Evolutionary conservation across 2,888 invertebrate genomes (phyloP).

Genomic region (Thecocarcelia acutangulata): DNA sequence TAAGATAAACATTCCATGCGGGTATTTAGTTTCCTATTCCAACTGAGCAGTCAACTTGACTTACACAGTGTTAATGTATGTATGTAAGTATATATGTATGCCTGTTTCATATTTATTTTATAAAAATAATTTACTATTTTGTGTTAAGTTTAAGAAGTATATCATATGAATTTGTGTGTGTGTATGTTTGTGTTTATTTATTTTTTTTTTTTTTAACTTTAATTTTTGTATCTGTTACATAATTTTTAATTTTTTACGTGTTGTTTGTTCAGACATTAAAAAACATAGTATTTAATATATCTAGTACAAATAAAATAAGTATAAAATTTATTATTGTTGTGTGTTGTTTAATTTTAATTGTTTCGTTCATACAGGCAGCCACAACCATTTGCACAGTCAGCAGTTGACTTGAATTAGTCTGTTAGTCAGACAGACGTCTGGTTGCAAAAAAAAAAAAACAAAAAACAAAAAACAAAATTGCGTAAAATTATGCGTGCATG

Average conservation of each 20-base stretch:
- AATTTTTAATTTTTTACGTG: conserved; percentile 60
- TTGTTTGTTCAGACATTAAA: conserved; percentile 39
- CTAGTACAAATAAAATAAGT: conserved; percentile 16
- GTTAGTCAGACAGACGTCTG: conserved; percentile 8
- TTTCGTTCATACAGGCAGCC: conserved; percentile 33
- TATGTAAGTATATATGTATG: conserved; percentile 3
- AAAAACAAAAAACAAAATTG: conserved; percentile 30
- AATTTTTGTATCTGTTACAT: conserved; percentile 43
- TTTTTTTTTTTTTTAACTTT: conserved; percentile 25
- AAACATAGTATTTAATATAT: conserved; percentile 21
- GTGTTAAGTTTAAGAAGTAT: conserved; percentile 26
- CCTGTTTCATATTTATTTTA: conserved; percentile 19
- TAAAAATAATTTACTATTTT: conserved; percentile 6
- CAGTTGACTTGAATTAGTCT: background rate
- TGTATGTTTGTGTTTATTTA: background rate
- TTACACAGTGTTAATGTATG: conserved; percentile 26
- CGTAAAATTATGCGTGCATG: conserved; percentile 68
- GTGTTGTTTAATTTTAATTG: conserved; percentile 39
- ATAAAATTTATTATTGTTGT: conserved; percentile 37
- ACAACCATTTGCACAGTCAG: background rate
- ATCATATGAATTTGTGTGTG: conserved; percentile 1
- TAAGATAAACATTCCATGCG: background rate
- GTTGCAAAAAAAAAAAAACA: conserved; percentile 6
- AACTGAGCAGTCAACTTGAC: conserved; percentile 7
- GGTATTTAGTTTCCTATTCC: conserved; percentile 26